A percentile compares a stretch with the other conserved stretches of the same genome.
phyloP scores from a whole-genome alignment of 2,797 vertebrate genomes.

The Artibeus jamaicensis region DNA sequence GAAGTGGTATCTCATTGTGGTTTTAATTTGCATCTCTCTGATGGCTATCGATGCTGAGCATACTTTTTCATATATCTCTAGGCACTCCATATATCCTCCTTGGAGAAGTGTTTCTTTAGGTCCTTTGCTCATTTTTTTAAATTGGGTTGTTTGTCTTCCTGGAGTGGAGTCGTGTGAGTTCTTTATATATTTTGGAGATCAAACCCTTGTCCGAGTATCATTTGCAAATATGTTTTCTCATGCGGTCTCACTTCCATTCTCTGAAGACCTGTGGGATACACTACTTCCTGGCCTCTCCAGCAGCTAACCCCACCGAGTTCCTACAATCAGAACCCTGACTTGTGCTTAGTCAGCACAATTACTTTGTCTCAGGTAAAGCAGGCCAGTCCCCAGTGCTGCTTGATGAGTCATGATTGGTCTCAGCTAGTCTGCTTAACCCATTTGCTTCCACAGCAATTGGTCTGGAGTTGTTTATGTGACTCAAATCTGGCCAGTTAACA shows the following conservation, averaged over 20 bases:
- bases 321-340: neutral
- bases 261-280: neutral
- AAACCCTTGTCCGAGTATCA: too few species aligned
- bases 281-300: neutral
- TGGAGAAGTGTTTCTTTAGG: too few species aligned
- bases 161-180: too few species aligned
- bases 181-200: too few species aligned
- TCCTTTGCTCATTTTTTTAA: too few species aligned
- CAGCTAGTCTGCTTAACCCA: neutral
- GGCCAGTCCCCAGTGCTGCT: neutral
- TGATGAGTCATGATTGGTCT: neutral
- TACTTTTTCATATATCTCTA: too few species aligned
- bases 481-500: neutral
- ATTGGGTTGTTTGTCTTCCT: too few species aligned
- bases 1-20: too few species aligned
- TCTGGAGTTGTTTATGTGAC: neutral
- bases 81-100: too few species aligned
- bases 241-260: neutral
- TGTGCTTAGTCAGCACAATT: neutral
- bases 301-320: neutral
- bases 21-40: too few species aligned
- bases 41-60: too few species aligned
- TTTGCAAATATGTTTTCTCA: too few species aligned
- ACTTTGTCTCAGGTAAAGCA: neutral
- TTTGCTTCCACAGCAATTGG: neutral